Evolutionary conservation across 2,888 invertebrate genomes (phyloP), one percentile per base, ranked within the genome.

Genomic region (Ochropleura plecta): DNA sequence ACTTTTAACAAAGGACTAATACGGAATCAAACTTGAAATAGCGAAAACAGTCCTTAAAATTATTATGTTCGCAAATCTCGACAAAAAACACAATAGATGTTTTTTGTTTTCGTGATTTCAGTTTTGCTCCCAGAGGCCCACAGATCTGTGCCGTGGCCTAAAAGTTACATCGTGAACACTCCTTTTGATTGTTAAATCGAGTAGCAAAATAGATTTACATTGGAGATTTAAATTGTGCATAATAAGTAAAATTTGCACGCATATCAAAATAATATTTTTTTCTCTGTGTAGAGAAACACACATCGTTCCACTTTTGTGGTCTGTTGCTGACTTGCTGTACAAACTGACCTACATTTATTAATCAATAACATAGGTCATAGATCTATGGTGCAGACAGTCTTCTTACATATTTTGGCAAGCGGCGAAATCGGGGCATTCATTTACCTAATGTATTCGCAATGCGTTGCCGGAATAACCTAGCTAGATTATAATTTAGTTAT

Each of bases 291-390:
- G 30, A 30, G 1, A 30, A 30, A 30, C 30, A 30, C 14, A n/a
- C 16, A 42, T 60, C 10, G 18, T 30, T 18, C 18, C 9, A 48
- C 20, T 16, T 42, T 48, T 53, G 1, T 5, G 7, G 12, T 9
- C 10, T 44, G 30, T 77, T 48, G 42, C 20, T 10, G 55, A 55
- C 30, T 30, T 30, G 16, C 5, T 49, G 12, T 12, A 30, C 30
- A 62, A 62, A 55, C 60, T 53, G 62, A 44, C 60, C 48, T 40
- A 55, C 30, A 42, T 76, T n/a, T n/a, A n/a, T 40, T 0, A 71
- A 60, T 71, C 18, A 79, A 79, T 62, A 62, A 44, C 12, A 62
- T 42, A 16, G 30, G 30, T 30, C 12, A 62, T 42, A 60, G 10
- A 9, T 12, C n/a, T 62, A n/a, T 62, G 12, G 18, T 51, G 46